Base-by-base conservation (phyloP, 2,113 vertebrate species). In the Carollia perspicillata region DNA sequence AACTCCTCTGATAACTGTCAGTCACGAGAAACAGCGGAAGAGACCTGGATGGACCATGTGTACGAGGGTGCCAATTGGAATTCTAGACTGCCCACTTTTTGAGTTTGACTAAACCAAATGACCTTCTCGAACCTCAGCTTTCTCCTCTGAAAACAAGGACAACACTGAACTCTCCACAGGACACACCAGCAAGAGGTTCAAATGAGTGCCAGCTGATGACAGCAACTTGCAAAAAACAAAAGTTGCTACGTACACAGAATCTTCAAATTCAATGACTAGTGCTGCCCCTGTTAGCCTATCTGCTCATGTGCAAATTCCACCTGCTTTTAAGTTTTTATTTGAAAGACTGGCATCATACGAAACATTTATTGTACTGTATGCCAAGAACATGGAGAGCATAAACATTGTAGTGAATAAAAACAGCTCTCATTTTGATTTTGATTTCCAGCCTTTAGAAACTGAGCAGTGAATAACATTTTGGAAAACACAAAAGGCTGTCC, bases 401-500 rank as follows among this genome's bases (percentile, higher is more conserved):
- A 60, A 74, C 6, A 58, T 0, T 33, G 5, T n/a, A 40, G 47
- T 84, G 75, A 92, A 84, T 26, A 77, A 65, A 89, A 93, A 80
- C 71, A 92, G 69, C 55, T 89, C n/a, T 85, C 84, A 44, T 84
- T 90, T 89, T 80, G 40, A 89, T 72, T 94, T 80, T 28, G 13
- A n/a, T 81, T 93, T 96, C 35, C 69, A 86, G 72, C 65, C 72
- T 83, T 42, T 80, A 60, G 84, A 63, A 95, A 88, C 37, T 91
- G 85, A 96, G 53, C 35, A 49, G 33, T 5, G 23, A 83, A 87
- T 14, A 85, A 60, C 55, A 92, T 13, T 84, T 60, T 83, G 66
- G 26, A 91, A 86, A 93, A 87, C 37, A 68, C 40, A 95, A 86
- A 94, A 84, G 40, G n/a, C 44, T 81, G 84, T 90, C n/a, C 88